Percentiles rank a stretch among this genome's conserved stretches.
phyloP scores from a whole-genome alignment of 1,140 invertebrate species.

The Drosophila sucinea region DNA sequence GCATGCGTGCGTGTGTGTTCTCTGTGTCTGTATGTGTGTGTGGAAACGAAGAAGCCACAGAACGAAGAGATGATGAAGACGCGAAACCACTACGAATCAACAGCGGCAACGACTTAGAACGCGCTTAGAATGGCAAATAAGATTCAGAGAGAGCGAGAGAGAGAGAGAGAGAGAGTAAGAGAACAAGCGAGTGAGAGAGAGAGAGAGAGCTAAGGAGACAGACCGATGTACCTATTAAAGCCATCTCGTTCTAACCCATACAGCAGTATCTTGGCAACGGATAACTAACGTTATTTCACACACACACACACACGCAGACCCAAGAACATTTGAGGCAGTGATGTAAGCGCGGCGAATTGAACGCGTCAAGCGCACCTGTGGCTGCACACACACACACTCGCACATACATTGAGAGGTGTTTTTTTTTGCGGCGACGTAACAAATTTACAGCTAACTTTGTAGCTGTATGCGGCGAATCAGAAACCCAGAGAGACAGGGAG shows the following conservation, averaged over 20 bases:
- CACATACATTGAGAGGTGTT: not conserved
- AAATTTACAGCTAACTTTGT: slow-evolving; percentile 82
- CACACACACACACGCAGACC: slow-evolving; percentile 24
- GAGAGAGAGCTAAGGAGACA: slow-evolving; percentile 18
- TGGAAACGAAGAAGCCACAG: slow-evolving; percentile 15
- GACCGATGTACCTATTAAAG: slow-evolving; percentile 7
- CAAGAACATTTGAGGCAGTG: slow-evolving; percentile 43
- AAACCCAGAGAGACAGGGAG: slow-evolving; percentile 27
- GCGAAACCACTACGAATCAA: slow-evolving; percentile 13
- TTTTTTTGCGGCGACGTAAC: slow-evolving; percentile 64
- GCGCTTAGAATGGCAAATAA: slow-evolving; percentile 80
- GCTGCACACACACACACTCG: slow-evolving; percentile 27
- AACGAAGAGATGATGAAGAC: slow-evolving; percentile 22
- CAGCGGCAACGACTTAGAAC: slow-evolving; percentile 62
- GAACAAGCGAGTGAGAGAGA: slow-evolving; percentile 9
- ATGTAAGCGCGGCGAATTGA: slow-evolving; percentile 78
- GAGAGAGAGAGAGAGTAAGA: slow-evolving; percentile 11
- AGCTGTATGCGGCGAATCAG: slow-evolving; percentile 56
- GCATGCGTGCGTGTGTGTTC: slow-evolving; percentile 1
- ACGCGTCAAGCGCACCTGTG: slow-evolving; percentile 64
- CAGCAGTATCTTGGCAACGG: slow-evolving; percentile 61
- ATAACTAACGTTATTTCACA: slow-evolving; percentile 80
- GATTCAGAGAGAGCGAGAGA: slow-evolving; percentile 40
- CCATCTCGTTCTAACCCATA: slow-evolving; percentile 20
- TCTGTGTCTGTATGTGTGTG: slow-evolving; percentile 17